Conservation (phyloP, 2,113 vertebrate genomes). For the Trinectes maculatus region DNA sequence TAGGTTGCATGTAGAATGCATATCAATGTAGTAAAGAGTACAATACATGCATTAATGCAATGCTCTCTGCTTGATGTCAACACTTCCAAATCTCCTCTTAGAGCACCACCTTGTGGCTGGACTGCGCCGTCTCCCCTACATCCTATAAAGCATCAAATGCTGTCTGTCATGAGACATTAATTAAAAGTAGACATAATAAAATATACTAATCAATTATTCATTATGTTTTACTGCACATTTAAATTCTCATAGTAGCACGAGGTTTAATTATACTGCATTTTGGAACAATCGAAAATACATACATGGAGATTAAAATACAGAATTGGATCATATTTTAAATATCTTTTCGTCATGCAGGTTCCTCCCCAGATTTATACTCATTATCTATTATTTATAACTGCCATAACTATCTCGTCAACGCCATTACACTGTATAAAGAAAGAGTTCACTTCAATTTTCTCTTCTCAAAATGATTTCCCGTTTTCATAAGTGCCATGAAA, state of each 20-base stretch:
- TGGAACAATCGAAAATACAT: background rate
- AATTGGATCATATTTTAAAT: background rate
- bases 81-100: slow-evolving; percentile 76
- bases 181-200: background rate
- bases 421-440: background rate
- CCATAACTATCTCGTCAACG: background rate
- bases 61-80: slow-evolving; percentile 38
- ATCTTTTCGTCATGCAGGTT: background rate
- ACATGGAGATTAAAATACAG: background rate
- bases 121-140: slow-evolving; percentile 1
- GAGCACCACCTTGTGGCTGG: slow-evolving; percentile 83
- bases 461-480: slow-evolving; percentile 9
- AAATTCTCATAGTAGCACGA: background rate
- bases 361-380: background rate
- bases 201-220: background rate
- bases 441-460: background rate
- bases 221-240: background rate
- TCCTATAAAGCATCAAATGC: slow-evolving; percentile 8
- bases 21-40: slow-evolving; percentile 33
- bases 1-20: slow-evolving; percentile 22
- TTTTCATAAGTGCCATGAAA: slow-evolving; percentile 38
- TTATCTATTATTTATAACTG: background rate
- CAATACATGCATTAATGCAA: slow-evolving; percentile 43
- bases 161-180: slow-evolving; percentile 15
- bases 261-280: background rate